phyloP scores from a whole-genome alignment of 2,797 vertebrate species.

The Argya squamiceps region DNA sequence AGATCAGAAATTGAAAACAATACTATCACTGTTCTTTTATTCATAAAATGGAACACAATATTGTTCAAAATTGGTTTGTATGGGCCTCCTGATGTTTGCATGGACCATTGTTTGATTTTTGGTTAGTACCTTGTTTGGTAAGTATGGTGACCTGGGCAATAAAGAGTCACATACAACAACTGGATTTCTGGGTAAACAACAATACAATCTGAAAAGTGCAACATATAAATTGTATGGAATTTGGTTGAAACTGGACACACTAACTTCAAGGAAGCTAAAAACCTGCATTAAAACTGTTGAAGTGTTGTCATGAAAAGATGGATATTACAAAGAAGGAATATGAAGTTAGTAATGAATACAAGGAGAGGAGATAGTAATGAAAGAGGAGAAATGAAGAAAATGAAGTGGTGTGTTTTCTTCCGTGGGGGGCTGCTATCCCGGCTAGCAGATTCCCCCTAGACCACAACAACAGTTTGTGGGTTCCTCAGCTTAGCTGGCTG shows the following conservation, averaged over 20 bases:
- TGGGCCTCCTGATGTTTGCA: not conserved
- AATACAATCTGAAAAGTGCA: not conserved
- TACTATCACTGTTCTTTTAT: not conserved
- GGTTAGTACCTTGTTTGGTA: not conserved
- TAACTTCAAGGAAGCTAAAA: not conserved
- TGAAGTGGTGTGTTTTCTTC: no score
- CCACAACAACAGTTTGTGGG: no score
- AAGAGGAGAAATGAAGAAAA: not conserved
- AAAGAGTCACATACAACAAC: not conserved
- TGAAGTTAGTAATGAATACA: not conserved
- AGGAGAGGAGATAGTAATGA: not conserved
- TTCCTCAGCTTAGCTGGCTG: no score
- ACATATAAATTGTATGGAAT: not conserved
- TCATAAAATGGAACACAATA: not conserved
- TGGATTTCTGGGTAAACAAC: not conserved
- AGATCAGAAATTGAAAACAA: not conserved
- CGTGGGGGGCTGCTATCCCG: no score
- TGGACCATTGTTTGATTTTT: not conserved
- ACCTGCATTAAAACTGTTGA: not conserved
- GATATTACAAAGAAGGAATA: not conserved
- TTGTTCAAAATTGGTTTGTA: not conserved
- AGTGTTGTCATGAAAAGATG: not conserved
- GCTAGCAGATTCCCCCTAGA: no score
- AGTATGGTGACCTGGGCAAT: not conserved
- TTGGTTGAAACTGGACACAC: not conserved